Conservation (phyloP, 2,888 invertebrate species). For the Mesodorylaimus sp. region DNA sequence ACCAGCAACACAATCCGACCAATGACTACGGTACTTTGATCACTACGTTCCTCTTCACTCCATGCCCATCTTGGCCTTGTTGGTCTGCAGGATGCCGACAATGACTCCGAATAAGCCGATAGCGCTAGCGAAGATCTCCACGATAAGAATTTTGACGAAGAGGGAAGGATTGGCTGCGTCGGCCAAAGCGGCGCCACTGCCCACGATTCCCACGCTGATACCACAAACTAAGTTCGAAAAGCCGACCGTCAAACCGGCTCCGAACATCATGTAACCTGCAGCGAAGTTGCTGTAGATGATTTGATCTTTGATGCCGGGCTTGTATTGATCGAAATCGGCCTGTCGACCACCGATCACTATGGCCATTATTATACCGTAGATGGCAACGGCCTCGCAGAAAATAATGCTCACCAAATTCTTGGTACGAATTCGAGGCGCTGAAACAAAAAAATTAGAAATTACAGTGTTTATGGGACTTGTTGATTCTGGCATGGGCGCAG, state of each 20-base stretch:
- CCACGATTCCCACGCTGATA: conserved; percentile 82
- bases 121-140: conserved; percentile 94
- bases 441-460: no score
- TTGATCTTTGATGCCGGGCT: neutral
- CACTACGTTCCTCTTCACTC: no score
- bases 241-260: conserved; percentile 77
- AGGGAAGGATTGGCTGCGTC: conserved; percentile 86
- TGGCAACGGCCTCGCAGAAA: conserved; percentile 96
- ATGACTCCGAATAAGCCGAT: conserved; percentile 93
- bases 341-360: conserved; percentile 76
- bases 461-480: no score
- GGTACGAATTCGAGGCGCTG: conserved; percentile 89
- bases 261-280: conserved; percentile 76
- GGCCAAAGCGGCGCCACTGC: conserved; percentile 80
- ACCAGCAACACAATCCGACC: no score
- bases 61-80: neutral
- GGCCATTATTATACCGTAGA: conserved; percentile 90
- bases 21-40: no score
- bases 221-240: conserved; percentile 86
- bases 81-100: conserved; percentile 53
- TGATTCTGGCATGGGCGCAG: no score
- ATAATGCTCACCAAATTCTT: conserved; percentile 96
- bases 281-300: neutral
- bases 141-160: conserved; percentile 89
- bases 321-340: conserved; percentile 14